phyloP scores from a whole-genome alignment of 2,888 invertebrate species.

The Helicoverpa assulta region DNA sequence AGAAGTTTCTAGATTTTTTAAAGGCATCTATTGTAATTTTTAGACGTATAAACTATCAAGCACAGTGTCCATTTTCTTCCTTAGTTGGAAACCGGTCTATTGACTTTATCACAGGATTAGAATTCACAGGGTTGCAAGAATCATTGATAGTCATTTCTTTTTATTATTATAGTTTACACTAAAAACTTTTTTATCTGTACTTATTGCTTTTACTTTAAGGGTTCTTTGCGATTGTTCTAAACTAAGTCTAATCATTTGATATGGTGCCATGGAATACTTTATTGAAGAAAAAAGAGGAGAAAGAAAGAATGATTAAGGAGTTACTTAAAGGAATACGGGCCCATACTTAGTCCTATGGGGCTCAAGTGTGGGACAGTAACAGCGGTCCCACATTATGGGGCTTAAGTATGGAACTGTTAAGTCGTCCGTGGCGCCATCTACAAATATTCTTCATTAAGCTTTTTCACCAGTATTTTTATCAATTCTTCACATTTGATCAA shows the following conservation, averaged over 20 bases:
- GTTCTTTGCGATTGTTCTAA: conserved; percentile 46
- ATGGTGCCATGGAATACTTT: conserved; percentile 63
- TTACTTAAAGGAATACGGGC: conserved; percentile 25
- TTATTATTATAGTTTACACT: conserved; percentile 46
- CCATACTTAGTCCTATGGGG: conserved; percentile 41
- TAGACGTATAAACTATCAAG: conserved; percentile 36
- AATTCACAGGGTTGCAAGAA: conserved; percentile 86
- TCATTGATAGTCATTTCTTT: conserved; percentile 67
- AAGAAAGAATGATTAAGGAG: background rate
- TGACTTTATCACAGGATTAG: conserved; percentile 83
- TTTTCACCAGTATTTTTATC: conserved; percentile 39
- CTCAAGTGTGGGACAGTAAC: conserved; percentile 50
- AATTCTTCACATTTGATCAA: conserved; percentile 27
- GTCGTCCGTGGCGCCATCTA: conserved; percentile 59
- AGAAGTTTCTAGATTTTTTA: conserved; percentile 31
- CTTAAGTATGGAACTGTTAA: conserved; percentile 41
- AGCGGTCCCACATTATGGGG: conserved; percentile 21
- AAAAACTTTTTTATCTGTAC: conserved; percentile 52
- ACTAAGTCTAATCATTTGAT: conserved; percentile 53
- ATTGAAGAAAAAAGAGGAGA: conserved; percentile 10
- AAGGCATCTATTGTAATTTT: conserved; percentile 2
- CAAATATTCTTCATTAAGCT: conserved; percentile 39
- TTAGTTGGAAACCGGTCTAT: conserved; percentile 75
- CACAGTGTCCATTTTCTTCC: conserved; percentile 63
- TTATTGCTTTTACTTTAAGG: conserved; percentile 55